Base-by-base conservation (phyloP, 2,888 invertebrate genomes). In the Microctonus hyperodae region DNA sequence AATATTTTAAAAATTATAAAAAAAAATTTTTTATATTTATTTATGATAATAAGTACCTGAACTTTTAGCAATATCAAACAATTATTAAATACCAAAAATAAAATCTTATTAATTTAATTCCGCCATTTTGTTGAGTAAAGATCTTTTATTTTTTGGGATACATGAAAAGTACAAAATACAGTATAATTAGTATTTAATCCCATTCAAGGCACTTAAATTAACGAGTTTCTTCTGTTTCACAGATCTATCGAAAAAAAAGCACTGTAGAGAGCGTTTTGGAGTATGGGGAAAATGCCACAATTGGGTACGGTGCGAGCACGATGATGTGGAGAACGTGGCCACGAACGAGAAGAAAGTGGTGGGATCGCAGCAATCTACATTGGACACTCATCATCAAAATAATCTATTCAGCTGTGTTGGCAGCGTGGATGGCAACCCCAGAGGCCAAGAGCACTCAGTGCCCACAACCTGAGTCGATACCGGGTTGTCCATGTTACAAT, bases 401-500 rank as follows among this genome's bases (percentile, higher is more conserved):
- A 62, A 73, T 77, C 68, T 78, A 79, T 69, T 79, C 79, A 69
- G 75, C 78, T 70, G 72, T 81, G 31, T 70, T 82, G 68, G 76
- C 80, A 33, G 78, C 77, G 57, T 79, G 75, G 72, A 79, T 80
- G 73, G 79, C 81, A 58, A 74, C 81, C 50, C 75, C 80, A 72
- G 78, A 79, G 67, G 77, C 78, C 13, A 78, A 77, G 44, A 77
- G 78, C 74, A 81, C 83, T 72, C 84, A 90, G 81, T 94, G 93
- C 83, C 93, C 93, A 69, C 90, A 90, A 79, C 87, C 91, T 78
- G 88, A 91, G 78, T 90, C 90, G 77, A 92, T 91, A 84, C 92
- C 92, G 50, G 91, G 91, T 74, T 96, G 96, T 84, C 94, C 95
- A 6, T 96, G 96, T 85, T 95, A 95, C 87, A 93, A 93, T 84